Conservation (phyloP, 2,888 invertebrate species). For the Diploptera punctata region DNA sequence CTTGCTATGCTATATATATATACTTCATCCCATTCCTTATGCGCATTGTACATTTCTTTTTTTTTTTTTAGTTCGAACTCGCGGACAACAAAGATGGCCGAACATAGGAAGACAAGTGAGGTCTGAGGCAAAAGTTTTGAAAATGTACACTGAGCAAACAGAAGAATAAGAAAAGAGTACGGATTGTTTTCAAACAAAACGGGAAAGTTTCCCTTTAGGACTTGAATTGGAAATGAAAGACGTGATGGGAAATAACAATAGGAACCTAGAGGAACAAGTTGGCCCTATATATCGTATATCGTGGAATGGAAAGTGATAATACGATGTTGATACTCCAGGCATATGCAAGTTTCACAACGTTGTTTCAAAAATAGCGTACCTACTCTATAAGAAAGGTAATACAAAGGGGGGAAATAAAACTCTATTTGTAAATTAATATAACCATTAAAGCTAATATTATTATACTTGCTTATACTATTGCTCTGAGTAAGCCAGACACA, state of each 20-base stretch:
- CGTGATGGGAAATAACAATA: conserved; percentile 24
- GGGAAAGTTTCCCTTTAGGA: conserved; percentile 36
- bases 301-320: too few species aligned
- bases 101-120: conserved; percentile 21
- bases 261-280: not conserved
- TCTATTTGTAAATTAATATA: too few species aligned
- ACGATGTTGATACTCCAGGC: too few species aligned
- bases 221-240: conserved; percentile 37
- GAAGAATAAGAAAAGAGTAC: conserved; percentile 20
- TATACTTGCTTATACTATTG: too few species aligned
- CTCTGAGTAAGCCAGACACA: too few species aligned
- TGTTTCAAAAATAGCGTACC: too few species aligned
- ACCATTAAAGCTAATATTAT: too few species aligned
- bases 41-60: conserved; percentile 11
- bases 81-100: conserved; percentile 23
- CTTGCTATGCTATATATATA: not conserved
- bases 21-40: not conserved
- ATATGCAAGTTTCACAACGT: too few species aligned
- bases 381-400: too few species aligned
- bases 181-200: conserved; percentile 37
- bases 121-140: conserved; percentile 24
- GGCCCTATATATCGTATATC: too few species aligned
- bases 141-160: conserved; percentile 8
- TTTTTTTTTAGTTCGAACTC: not conserved
- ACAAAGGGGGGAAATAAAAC: too few species aligned